Evolutionary conservation across 1,140 invertebrate genomes (phyloP).

Genomic region (Lasioglossum albipes): DNA sequence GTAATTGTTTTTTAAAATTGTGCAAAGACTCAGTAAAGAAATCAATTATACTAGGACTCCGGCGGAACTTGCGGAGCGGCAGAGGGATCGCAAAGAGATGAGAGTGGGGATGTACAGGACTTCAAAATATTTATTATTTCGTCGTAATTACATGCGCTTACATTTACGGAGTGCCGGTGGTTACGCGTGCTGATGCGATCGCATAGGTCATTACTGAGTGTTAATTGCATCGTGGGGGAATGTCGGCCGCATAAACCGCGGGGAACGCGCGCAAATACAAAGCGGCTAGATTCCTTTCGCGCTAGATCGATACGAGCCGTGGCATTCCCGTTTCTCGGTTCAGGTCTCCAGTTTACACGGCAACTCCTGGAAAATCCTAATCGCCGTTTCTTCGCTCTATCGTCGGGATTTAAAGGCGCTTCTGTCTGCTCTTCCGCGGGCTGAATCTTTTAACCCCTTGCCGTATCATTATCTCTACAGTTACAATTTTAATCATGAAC

Average conservation of each 20-base stretch:
- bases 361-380: neutral
- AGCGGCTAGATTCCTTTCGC: constrained; percentile 16
- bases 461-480: too few species aligned
- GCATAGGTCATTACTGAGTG: constrained; percentile 44
- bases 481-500: too few species aligned
- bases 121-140: constrained; percentile 66
- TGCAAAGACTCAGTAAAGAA: too few species aligned
- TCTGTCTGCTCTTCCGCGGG: too few species aligned
- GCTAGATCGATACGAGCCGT: constrained; percentile 3
- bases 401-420: neutral
- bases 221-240: constrained; percentile 56
- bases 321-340: neutral
- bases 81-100: too few species aligned
- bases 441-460: too few species aligned
- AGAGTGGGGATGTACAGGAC: neutral
- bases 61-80: too few species aligned
- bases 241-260: constrained; percentile 44
- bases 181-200: constrained; percentile 36
- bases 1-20: too few species aligned
- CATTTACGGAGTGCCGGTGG: constrained; percentile 33
- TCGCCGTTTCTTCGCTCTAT: neutral
- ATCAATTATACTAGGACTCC: too few species aligned
- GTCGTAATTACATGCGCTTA: constrained; percentile 50
- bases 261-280: constrained; percentile 11
- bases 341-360: neutral